phyloP scores from a whole-genome alignment of 2,113 vertebrate genomes.

The Neotoma lepida region DNA sequence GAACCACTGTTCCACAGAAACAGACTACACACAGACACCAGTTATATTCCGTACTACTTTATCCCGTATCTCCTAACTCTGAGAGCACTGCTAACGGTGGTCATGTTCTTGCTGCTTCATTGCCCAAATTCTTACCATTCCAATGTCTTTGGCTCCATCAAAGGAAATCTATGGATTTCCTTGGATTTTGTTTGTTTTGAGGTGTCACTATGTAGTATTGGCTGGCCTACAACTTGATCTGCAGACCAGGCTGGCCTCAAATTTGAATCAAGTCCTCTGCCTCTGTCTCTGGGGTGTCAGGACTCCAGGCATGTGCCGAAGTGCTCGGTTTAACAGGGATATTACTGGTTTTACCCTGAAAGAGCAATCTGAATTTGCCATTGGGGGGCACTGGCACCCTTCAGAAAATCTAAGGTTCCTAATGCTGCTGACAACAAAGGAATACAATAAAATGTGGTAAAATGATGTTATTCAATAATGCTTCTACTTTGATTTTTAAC shows the following conservation, averaged over 20 bases:
- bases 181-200: background rate
- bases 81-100: background rate
- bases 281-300: background rate
- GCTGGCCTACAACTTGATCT: background rate
- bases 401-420: background rate
- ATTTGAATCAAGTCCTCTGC: background rate
- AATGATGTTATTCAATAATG: conserved; percentile 18
- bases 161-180: background rate
- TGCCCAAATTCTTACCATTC: background rate
- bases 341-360: background rate
- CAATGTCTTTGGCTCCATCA: conserved; percentile 12
- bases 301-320: background rate
- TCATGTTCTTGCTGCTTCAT: background rate
- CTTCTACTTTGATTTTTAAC: conserved; percentile 48
- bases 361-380: background rate
- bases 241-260: background rate
- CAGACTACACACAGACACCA: background rate
- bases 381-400: background rate
- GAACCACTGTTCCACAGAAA: background rate
- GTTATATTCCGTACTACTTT: background rate
- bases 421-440: conserved; percentile 23
- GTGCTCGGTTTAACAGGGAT: background rate
- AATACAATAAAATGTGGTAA: conserved; percentile 9
- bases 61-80: background rate
- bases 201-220: background rate